phyloP scores from a whole-genome alignment of 1,140 invertebrate genomes.

The Drosophila aff. region DNA sequence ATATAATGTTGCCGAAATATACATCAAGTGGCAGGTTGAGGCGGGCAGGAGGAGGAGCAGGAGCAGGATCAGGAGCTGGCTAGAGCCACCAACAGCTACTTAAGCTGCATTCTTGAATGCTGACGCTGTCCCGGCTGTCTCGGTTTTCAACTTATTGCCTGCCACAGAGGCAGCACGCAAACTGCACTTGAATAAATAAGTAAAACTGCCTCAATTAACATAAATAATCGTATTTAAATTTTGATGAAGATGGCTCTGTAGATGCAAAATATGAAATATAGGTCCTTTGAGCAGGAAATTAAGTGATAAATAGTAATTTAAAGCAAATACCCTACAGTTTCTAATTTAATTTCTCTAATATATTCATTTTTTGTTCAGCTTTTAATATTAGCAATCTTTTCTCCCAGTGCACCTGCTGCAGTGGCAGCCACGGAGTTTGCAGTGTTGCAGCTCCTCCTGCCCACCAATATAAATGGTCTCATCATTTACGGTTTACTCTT shows the following conservation, averaged over 20 bases:
- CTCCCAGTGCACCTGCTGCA: constrained; percentile 6
- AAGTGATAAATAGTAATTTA: too few relatives aligned
- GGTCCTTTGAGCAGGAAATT: too few relatives aligned
- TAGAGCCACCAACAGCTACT: constrained; percentile 66
- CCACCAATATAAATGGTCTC: constrained; percentile 71
- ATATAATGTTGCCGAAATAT: constrained; percentile 76
- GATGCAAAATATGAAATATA: too few relatives aligned
- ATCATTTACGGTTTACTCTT: constrained; percentile 70
- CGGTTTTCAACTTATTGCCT: constrained; percentile 69
- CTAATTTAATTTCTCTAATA: neutral
- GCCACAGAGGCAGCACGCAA: constrained; percentile 46
- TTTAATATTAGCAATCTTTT: neutral
- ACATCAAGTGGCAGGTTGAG: constrained; percentile 53
- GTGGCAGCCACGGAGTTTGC: constrained; percentile 6
- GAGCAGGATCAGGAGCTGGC: constrained; percentile 10
- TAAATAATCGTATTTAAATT: neutral
- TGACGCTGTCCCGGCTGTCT: constrained; percentile 51
- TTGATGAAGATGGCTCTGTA: neutral
- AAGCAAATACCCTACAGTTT: neutral
- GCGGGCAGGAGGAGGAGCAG: constrained; percentile 10
- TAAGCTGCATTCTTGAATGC: constrained; percentile 53
- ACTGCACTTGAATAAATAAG: constrained; percentile 34
- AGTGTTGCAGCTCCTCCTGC: constrained; percentile 27
- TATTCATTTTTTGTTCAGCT: neutral
- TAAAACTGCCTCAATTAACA: neutral